Conservation (phyloP, 2,888 invertebrate species). For the Archips xylosteana region DNA sequence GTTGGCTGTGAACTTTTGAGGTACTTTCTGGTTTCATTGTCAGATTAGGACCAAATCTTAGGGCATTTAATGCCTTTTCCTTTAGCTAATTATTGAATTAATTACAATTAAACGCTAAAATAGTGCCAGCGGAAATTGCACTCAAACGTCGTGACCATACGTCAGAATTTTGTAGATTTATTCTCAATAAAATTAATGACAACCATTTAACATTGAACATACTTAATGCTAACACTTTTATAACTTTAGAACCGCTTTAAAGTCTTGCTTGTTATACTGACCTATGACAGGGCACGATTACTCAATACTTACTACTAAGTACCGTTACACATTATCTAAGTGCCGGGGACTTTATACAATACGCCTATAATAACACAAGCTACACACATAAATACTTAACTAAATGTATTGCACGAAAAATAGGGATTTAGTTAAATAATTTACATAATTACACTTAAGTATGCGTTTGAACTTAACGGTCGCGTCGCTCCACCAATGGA, state of each 20-base stretch:
- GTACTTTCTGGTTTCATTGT: constrained; percentile 40
- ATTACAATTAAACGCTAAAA: constrained; percentile 7
- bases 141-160: not conserved
- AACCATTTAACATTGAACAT: constrained; percentile 39
- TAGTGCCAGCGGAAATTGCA: constrained; percentile 19
- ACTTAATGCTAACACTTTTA: constrained; percentile 36
- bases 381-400: constrained; percentile 83
- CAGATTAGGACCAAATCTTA: constrained; percentile 33
- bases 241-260: constrained; percentile 29
- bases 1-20: constrained; percentile 26
- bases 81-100: constrained; percentile 14
- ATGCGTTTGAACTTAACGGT: constrained; percentile 48
- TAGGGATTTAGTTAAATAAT: constrained; percentile 68
- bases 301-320: constrained; percentile 32
- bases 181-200: constrained; percentile 31
- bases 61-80: constrained; percentile 34
- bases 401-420: constrained; percentile 83
- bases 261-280: constrained; percentile 32
- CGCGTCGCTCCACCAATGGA: constrained; percentile 29
- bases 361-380: constrained; percentile 67
- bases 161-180: constrained; percentile 3
- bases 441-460: constrained; percentile 81
- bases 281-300: constrained; percentile 36
- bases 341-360: constrained; percentile 71
- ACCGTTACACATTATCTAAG: constrained; percentile 42